Conservation (phyloP, 1,140 invertebrate genomes). For the Onthophagus taurus region DNA sequence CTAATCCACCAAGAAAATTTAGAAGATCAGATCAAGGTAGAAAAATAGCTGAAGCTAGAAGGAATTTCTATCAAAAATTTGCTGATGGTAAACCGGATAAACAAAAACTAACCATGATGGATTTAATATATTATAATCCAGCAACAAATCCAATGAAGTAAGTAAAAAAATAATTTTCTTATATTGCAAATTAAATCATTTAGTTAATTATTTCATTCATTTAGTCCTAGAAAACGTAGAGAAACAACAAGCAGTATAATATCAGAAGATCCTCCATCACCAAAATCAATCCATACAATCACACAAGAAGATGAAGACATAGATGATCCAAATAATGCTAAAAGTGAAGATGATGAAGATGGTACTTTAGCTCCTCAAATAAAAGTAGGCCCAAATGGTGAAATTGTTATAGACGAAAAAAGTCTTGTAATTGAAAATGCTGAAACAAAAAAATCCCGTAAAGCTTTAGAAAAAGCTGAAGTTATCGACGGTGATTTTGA, state of each 20-base stretch:
- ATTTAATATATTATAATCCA: conserved; percentile 86
- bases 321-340: conserved; percentile 14
- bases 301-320: conserved; percentile 13
- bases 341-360: conserved; percentile 38
- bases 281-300: background rate
- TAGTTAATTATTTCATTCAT: background rate
- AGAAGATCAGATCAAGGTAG: conserved; percentile 40
- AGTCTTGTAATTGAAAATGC: conserved; percentile 75
- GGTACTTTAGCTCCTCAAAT: conserved; percentile 69
- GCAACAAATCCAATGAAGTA: conserved; percentile 53
- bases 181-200: background rate
- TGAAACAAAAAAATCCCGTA: conserved; percentile 49
- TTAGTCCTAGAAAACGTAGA: background rate
- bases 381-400: conserved; percentile 78
- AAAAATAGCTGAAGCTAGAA: conserved; percentile 44
- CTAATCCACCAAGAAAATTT: conserved; percentile 27
- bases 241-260: background rate
- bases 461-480: conserved; percentile 52
- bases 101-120: conserved; percentile 73
- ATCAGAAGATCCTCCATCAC: background rate
- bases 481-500: conserved; percentile 55
- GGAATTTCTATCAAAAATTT: conserved; percentile 49
- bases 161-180: conserved; percentile 2
- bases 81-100: conserved; percentile 50
- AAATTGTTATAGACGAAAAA: conserved; percentile 78